Base-by-base conservation (phyloP, 2,888 invertebrate genomes). In the Lamellibrachia columna region DNA sequence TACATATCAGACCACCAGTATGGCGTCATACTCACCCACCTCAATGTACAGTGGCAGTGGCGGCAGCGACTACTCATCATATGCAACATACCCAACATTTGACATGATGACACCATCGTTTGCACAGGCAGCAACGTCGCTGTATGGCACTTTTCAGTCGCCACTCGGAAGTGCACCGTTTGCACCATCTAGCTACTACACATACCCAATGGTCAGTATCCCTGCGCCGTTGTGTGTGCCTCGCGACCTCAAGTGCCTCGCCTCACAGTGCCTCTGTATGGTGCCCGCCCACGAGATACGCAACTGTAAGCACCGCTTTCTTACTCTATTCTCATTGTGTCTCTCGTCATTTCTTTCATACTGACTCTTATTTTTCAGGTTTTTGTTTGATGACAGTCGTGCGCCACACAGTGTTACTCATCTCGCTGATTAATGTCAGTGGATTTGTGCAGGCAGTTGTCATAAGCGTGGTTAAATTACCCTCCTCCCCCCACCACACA, bases 281-380 rank as follows among this genome's bases (percentile, higher is more conserved):
- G 94, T 95, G 91, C 96, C 96, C 90, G 95, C 95, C 53, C 94
- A 95, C 58, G 95, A 96, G 93, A 94, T 96, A 11, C 94, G 95
- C 92, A 95, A 95, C 93, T 96, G 96, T 96, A 95, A 96, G 96
- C 95, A 75, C 22, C 75, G 6, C 22, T 75, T 75, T 75, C 75
- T 22, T 75, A 11, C 22, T 22, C 22, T 75, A 75, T n/a, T 75
- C 55, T 7, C 55, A 1, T n/a, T 75, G 1, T 22, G 3, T 22
- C 4, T n/a, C 22, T 22, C 22, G 22, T 22, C 75, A 2, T 75
- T 22, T 75, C 4, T 75, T 15, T 75, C 75, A 22, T 22, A 15
- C 22, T 75, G 15, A n/a, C n/a, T 75, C n/a, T 58, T 58, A 15
- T 58, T 58, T 75, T 75, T 22, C 75, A 75, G 75, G 75, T 75